Evolutionary conservation across 2,113 vertebrate species (phyloP), one percentile per base, ranked within the genome.

Genomic region (Sphyrna mokarran): DNA sequence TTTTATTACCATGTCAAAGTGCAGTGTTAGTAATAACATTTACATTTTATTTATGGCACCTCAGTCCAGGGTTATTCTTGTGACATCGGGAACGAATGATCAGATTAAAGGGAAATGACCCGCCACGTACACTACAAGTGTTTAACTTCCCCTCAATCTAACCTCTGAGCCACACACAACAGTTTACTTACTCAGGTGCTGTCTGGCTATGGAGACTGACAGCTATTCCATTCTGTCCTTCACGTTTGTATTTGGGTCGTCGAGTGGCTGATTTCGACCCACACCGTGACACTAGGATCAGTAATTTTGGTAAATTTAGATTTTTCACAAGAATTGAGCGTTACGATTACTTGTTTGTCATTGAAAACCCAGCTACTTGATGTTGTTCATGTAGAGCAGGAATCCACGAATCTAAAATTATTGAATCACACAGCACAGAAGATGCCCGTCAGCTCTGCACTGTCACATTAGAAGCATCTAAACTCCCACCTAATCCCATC

Each of bases 11-110:
- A 9, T 87, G 85, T 54, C 85, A 87, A 54, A 87, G 22, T 23
- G 85, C 85, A 87, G 48, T 87, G 85, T 87, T 54, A 48, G 48
- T 48, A 48, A 48, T 87, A 54, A 87, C 85, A 87, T 87, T 87
- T 83, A 20, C 37, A 83, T 83, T 40, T 87, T 87, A 87, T 87
- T 87, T 54, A 87, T 87, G 40, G 85, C 48, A 54, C 43, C 43
- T 87, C 23, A 9, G 85, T 87, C 22, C 48, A 87, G 85, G 40
- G 43, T 87, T 87, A 54, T 54, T 54, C 85, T 29, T 54, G 48
- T 87, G 48, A 87, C 43, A 87, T 83, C 16, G 40, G 80, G 80
- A 83, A 83, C 40, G 16, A 83, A 83, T 83, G 37, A 83, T 54
- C 43, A 29, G 7, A 54, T 87, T 87, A 26, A 23, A 87, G 85